These are phyloP conservation scores for Potorous gilbertii DNA, from an alignment of 2,797 vertebrate species.

Conservation along the genomic window DNA sequence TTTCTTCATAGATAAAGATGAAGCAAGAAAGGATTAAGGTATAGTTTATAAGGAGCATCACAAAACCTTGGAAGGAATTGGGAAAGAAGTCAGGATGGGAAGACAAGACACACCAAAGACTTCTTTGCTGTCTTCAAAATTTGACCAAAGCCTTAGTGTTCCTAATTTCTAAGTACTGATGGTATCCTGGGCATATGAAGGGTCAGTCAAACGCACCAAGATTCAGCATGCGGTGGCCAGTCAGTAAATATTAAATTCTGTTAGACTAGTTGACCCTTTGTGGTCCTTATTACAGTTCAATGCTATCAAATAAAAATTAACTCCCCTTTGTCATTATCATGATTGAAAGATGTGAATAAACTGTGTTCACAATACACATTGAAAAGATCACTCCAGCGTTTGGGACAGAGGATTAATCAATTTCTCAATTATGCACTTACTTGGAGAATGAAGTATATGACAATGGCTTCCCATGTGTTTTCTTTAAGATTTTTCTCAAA, in stretches of 20 bases:
- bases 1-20: background rate
- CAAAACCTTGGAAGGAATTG: background rate
- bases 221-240: background rate
- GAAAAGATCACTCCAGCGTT: background rate
- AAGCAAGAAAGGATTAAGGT: background rate
- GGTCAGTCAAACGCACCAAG: background rate
- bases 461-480: constrained; percentile 19
- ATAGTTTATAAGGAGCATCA: background rate
- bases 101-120: background rate
- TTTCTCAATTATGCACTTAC: background rate
- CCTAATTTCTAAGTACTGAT: background rate
- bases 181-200: background rate
- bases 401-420: background rate
- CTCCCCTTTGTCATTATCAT: background rate
- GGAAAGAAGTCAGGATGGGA: background rate
- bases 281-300: background rate
- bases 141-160: background rate
- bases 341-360: background rate
- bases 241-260: background rate
- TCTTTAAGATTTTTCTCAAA: constrained; percentile 72
- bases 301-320: background rate
- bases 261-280: background rate
- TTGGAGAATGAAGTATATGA: background rate
- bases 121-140: no score
- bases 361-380: background rate